Base-by-base conservation (phyloP, 1,140 invertebrate genomes). In the Sogatella furcifera region DNA sequence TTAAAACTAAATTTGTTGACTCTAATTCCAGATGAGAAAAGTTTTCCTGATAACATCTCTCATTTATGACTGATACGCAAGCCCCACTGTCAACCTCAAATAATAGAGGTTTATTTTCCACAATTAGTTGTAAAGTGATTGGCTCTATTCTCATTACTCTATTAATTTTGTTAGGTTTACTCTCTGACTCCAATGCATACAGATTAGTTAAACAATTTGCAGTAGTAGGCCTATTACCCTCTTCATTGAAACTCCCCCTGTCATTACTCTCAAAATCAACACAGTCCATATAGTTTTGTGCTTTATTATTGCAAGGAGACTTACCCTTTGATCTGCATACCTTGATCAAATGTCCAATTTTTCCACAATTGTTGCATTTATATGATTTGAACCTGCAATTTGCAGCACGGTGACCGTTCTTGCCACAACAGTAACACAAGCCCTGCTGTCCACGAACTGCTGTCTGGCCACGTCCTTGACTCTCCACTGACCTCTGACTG, bases 51-150 rank as follows among this genome's bases (percentile, higher is more conserved):
- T 56, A 56, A 22, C 55, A 56, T 41, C 42, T 15, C 9, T 31
- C 55, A 56, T 56, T 56, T 5, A 56, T 22, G 11, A 56, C 21
- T 17, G 22, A 34, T n/a, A 56, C 55, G 34, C 55, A 56, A n/a
- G 55, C 55, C 21, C 21, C 21, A n/a, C 31, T 31, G 21, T 56
- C 55, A 34, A 56, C 55, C 21, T 56, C 52, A 54, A 54, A 54
- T 24, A 24, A 14, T 6, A 54, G n/a, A 22, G n/a, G n/a, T 54
- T 54, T 54, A 17, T 22, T 22, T 54, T 54, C 52, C 3, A 54
- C 21, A 3, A 19, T 14, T 17, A 54, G 13, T 24, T 54, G 5
- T 19, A 54, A 11, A 5, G 15, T 56, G 11, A 31, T 56, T n/a
- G 21, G 31, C 31, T 34, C 34, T 4, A 38, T n/a, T 21, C 21